phyloP scores from a whole-genome alignment of 2,888 invertebrate genomes.

The Blomia tropicalis region DNA sequence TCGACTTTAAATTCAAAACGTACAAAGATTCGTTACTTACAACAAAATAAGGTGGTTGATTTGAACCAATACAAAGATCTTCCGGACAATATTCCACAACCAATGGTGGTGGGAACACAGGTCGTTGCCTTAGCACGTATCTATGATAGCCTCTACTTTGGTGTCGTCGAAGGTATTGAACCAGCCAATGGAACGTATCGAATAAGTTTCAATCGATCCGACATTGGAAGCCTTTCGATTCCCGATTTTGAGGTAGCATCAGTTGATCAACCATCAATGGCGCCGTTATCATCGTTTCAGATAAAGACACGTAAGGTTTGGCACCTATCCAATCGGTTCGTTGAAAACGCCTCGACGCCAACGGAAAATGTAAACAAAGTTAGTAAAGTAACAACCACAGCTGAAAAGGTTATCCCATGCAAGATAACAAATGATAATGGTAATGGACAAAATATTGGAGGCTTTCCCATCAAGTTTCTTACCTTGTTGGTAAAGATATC shows the following conservation, averaged over 20 bases:
- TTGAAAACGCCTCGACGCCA: slow-evolving; percentile 25
- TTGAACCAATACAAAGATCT: slow-evolving; percentile 64
- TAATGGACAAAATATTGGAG: slow-evolving; percentile 49
- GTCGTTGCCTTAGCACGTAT: slow-evolving; percentile 67
- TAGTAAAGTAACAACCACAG: slow-evolving; percentile 34
- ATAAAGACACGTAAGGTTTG: slow-evolving; percentile 32
- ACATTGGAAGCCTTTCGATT: slow-evolving; percentile 83
- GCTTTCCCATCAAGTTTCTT: slow-evolving; percentile 65
- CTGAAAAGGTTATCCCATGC: background rate
- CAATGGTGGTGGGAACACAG: slow-evolving; percentile 83
- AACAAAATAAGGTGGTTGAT: slow-evolving; percentile 61
- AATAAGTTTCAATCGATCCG: slow-evolving; percentile 78
- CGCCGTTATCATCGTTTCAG: slow-evolving; percentile 65
- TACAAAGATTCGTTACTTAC: slow-evolving; percentile 74
- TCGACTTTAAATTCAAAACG: slow-evolving; percentile 73
- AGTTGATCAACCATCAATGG: slow-evolving; percentile 76
- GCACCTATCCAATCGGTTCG: slow-evolving; percentile 34
- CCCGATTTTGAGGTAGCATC: slow-evolving; percentile 91
- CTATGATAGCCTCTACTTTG: slow-evolving; percentile 86
- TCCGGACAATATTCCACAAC: slow-evolving; percentile 83
- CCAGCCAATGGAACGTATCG: slow-evolving; percentile 84
- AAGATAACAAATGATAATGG: slow-evolving; percentile 25
- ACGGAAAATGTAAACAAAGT: slow-evolving; percentile 30
- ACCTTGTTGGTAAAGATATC: slow-evolving; percentile 64
- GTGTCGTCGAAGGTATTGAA: slow-evolving; percentile 84